Base-by-base conservation (phyloP, 2,888 invertebrate species). In the Invenusta paracnida region DNA sequence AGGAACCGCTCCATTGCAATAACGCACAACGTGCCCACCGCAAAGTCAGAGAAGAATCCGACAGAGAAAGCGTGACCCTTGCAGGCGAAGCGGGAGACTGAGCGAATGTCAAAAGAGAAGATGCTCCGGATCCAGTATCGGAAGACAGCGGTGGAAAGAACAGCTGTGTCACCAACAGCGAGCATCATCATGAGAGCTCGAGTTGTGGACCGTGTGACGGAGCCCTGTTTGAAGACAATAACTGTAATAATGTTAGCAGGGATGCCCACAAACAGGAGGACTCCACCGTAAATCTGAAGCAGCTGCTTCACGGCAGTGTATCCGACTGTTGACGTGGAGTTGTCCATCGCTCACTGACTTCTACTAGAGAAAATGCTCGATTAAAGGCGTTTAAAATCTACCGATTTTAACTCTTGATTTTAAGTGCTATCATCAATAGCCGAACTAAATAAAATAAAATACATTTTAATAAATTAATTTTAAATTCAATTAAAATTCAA, bases 1-100 rank as follows among this genome's bases (percentile, higher is more conserved):
- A 86, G 0, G 82, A 86, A 86, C 28, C 86, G 82, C 82, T 86
- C 86, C 29, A 87, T 31, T 17, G 86, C 86, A 23, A 86, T 87
- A 1, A 29, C 17, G 48, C 86, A 86, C 82, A 86, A 82, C n/a
- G 31, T 31, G 13, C 79, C 66, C 11, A 86, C 30, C 1, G 86
- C 86, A 5, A 87, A 82, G 31, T 86, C 86, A n/a, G 86, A 83
- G 48, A 82, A 82, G 25, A 82, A n/a, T 17, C 86, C 66, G 5
- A 83, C 86, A 1, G 66, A 29, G 66, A 67, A 67, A 5, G 29
- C 67, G 28, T 82, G 86, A 31, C 67, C 30, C 29, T 83, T 81
- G 29, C 86, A 86, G 67, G 25, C 13, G 29, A 86, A n/a, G 0
- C 25, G 27, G 29, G 25, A 29, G 11, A 48, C 2, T 13, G 29